Evolutionary conservation across 2,797 vertebrate species (phyloP).

Genomic region (Danio jaintianensis): DNA sequence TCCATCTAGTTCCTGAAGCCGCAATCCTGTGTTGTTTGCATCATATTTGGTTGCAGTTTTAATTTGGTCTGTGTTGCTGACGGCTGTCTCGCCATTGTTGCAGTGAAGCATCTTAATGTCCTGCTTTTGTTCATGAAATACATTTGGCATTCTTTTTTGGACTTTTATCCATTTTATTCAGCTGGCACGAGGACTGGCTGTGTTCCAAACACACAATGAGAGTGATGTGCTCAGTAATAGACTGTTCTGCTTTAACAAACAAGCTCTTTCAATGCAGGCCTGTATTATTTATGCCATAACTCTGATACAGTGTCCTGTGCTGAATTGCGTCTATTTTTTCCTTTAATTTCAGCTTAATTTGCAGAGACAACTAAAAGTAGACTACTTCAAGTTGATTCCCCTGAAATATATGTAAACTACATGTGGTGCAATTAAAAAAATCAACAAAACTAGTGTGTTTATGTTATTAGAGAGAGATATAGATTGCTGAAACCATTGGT

Average conservation of each 20-base stretch:
- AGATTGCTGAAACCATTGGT: not conserved
- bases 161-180: not conserved
- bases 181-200: slow-evolving; percentile 6
- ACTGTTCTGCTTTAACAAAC: slow-evolving; percentile 1
- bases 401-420: not conserved
- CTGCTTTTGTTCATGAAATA: slow-evolving; percentile 5
- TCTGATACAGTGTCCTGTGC: not conserved
- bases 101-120: not conserved
- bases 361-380: not conserved
- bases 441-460: too few species aligned
- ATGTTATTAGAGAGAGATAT: too few species aligned
- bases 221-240: slow-evolving; percentile 4
- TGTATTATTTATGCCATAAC: slow-evolving; percentile 4
- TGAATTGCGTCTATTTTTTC: not conserved
- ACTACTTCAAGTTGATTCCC: not conserved
- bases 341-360: not conserved
- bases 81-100: slow-evolving; percentile 10
- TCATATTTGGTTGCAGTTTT: not conserved
- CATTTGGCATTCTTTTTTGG: slow-evolving; percentile 13
- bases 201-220: slow-evolving; percentile 14
- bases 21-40: not conserved
- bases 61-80: not conserved
- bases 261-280: not conserved
- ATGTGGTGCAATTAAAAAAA: not conserved
- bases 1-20: slow-evolving; percentile 17